Evolutionary conservation across 2,113 vertebrate genomes (phyloP), one percentile per base, ranked within the genome.

Genomic region (Poeciliopsis turrubarensis): DNA sequence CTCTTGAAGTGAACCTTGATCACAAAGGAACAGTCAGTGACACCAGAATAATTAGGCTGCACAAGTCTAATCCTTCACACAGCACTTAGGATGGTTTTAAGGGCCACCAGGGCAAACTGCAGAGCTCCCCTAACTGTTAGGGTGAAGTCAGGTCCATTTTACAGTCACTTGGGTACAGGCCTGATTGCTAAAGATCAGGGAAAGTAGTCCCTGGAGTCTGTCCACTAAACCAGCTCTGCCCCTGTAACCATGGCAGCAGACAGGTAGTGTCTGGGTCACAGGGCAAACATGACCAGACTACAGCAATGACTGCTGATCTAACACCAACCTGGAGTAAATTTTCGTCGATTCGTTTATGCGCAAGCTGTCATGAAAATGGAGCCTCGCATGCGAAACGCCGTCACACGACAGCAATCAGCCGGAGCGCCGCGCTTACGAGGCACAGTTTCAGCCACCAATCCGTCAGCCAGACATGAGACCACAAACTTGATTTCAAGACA

Each of bases 231-330:
- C 91, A 90, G 90, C 84, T 87, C 89, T 77, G 85, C 87, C 78
- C 75, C 77, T 75, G 91, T 92, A 94, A 93, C 82, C 90, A 91
- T 94, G 94, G 89, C 87, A 95, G 89, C 84, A 91, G 90, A 93
- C 90, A 94, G 92, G 91, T 94, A 92, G 89, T 90, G 94, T 93
- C 90, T 95, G 87, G 87, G 86, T 92, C 93, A 92, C 88, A 89
- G 85, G 92, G 90, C 89, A 94, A 94, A 93, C 90, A 66, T 70
- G 93, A 83, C 78, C 89, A 64, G 87, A 85, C 73, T 84, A 83
- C 80, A 88, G 73, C 80, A 79, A 71, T 70, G 80, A 76, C 77
- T 66, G 61, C 90, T 91, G 89, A 90, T 87, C 89, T 85, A 92
- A 75, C 83, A 70, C 71, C 65, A 71, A 72, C 30, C 73, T 74